Base-by-base conservation (phyloP, 2,113 vertebrate genomes). In the Malurus elegans region DNA sequence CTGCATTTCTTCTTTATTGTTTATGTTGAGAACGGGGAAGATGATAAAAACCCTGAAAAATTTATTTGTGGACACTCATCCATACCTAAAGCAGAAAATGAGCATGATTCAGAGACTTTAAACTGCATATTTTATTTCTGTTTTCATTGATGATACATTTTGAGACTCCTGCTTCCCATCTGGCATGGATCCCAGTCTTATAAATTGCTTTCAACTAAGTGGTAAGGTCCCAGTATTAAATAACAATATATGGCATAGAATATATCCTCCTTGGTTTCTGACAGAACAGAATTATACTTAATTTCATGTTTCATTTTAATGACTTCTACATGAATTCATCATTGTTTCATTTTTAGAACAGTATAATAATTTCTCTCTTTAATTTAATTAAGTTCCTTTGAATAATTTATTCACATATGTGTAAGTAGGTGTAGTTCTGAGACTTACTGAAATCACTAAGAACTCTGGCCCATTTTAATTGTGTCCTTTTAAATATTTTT, bases 331-430 rank as follows among this genome's bases (percentile, higher is more conserved):
- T 76, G 25, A 74, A 57, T 89, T 61, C 58, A 31, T 88, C 2
- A 7, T 87, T 69, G 50, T 44, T 91, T 53, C 14, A 53, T 82
- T 89, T 83, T 79, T 47, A 53, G 31, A 56, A 25, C 10, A 29
- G 66, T 40, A 42, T 65, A 92, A 93, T 44, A 73, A 60, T 91
- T 91, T 82, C 7, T 84, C 9, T 72, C 51, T 69, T 90, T 61
- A 71, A 60, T 79, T 88, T 73, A 26, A 15, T 86, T 73, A 92
- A 13, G 3, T 72, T 72, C 12, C 31, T 53, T 40, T 93, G 11
- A 87, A 91, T 93, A 87, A 91, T 89, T 87, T 67, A 93, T 81
- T 87, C 51, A 74, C 56, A 24, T 56, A 82, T 53, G 15, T 85
- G 7, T 64, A 75, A 91, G 84, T 58, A 70, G 38, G 81, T 87